These are phyloP conservation scores for Harmothoe impar DNA, from an alignment of 2,888 invertebrate species.

Conservation along the genomic window DNA sequence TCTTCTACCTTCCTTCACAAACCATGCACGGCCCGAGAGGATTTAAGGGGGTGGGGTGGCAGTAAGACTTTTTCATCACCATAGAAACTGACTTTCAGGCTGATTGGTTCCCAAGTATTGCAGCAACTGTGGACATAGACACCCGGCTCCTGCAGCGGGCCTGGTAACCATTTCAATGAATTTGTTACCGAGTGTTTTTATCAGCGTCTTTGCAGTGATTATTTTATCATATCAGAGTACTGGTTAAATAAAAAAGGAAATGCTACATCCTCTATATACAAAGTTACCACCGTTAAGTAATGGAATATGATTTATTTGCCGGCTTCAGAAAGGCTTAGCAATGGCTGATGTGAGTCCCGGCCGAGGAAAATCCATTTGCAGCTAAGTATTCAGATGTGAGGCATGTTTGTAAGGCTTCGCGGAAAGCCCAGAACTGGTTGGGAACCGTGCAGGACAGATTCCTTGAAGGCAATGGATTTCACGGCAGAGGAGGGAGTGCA, in stretches of 20 bases:
- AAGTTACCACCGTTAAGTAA: background rate
- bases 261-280: too few relatives aligned
- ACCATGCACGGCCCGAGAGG: background rate
- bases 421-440: background rate
- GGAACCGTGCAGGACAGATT: background rate
- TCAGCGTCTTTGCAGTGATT: background rate
- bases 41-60: background rate
- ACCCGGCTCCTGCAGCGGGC: background rate
- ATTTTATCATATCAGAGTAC: background rate
- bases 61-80: conserved; percentile 36
- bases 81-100: conserved; percentile 43
- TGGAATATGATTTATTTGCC: background rate
- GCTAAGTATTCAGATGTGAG: background rate
- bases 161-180: background rate
- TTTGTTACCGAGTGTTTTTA: background rate
- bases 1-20: background rate
- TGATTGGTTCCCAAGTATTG: conserved; percentile 17
- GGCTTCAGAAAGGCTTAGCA: background rate
- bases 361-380: background rate
- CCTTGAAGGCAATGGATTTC: conserved; percentile 23
- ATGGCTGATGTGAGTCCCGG: background rate
- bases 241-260: too few relatives aligned
- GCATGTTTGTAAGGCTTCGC: background rate
- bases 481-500: background rate
- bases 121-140: conserved; percentile 40